These are phyloP conservation scores for Rynchops niger DNA, from an alignment of 2,113 vertebrate species.

Conservation along the genomic window DNA sequence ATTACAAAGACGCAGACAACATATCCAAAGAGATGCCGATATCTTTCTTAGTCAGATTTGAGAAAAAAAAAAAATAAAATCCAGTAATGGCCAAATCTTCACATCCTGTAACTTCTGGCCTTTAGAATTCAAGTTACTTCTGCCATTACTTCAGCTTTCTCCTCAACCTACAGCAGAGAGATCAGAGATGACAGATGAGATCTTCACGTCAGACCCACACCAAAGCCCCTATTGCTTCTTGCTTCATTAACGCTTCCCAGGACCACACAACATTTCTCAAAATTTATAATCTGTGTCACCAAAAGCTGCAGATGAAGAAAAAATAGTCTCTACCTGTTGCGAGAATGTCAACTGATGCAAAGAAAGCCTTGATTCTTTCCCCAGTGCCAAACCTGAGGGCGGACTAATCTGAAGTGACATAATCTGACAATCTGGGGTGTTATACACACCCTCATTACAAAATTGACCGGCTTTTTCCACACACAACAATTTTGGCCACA, in stretches of 20 bases:
- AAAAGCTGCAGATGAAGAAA: not conserved
- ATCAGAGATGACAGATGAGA: not conserved
- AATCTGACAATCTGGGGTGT: not conserved
- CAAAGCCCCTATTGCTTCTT: not conserved
- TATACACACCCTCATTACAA: not conserved
- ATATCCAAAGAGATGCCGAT: not conserved
- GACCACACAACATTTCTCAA: not conserved
- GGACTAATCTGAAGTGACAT: not conserved
- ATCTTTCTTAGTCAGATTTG: not conserved
- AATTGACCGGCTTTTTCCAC: not conserved
- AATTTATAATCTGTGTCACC: not conserved
- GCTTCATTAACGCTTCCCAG: not conserved
- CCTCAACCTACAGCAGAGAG: not conserved
- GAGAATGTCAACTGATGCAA: not conserved
- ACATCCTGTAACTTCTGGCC: not conserved
- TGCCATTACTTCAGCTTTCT: not conserved
- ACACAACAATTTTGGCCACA: not conserved
- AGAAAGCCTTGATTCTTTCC: not conserved
- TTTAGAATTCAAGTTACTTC: not conserved
- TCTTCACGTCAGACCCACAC: not conserved
- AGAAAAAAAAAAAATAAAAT: not conserved
- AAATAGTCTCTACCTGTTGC: not conserved
- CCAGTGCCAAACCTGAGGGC: not conserved
- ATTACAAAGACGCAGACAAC: not conserved
- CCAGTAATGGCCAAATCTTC: not conserved